These are phyloP conservation scores for Dexiosoma caninum DNA, from an alignment of 2,888 invertebrate species.

Conservation along the genomic window DNA sequence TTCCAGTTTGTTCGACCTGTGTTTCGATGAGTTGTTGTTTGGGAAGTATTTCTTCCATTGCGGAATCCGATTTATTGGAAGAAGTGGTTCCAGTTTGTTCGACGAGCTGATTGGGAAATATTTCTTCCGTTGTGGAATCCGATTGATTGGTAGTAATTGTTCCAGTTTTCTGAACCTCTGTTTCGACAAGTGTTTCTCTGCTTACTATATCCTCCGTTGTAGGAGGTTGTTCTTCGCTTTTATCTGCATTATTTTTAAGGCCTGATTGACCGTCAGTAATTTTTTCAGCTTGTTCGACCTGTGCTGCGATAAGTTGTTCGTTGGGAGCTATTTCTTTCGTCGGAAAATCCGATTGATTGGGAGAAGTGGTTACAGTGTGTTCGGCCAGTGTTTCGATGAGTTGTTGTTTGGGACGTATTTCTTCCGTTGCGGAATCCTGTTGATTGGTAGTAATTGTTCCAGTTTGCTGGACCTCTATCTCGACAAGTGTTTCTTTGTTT, in stretches of 20 bases:
- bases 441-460: no score
- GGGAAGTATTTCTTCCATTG: no score
- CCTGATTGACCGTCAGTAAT: not conserved
- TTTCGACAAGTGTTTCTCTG: no score
- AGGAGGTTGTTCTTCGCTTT: not conserved
- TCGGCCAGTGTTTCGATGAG: no score
- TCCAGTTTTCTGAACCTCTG: no score
- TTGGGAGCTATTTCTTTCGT: not conserved
- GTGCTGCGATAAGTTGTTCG: not conserved
- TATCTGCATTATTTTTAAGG: not conserved
- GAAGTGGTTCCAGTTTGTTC: not conserved
- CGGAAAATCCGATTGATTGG: no score
- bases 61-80: no score
- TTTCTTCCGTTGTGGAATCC: not conserved
- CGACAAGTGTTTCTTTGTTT: no score
- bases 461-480: no score
- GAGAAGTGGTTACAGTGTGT: no score
- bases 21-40: not conserved
- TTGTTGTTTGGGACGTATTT: no score
- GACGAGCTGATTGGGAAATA: not conserved
- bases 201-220: not conserved
- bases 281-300: not conserved
- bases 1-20: not conserved
- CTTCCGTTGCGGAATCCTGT: no score
- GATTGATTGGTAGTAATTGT: not conserved